Conservation (phyloP, 2,113 vertebrate species). For the Microtus montanus region DNA sequence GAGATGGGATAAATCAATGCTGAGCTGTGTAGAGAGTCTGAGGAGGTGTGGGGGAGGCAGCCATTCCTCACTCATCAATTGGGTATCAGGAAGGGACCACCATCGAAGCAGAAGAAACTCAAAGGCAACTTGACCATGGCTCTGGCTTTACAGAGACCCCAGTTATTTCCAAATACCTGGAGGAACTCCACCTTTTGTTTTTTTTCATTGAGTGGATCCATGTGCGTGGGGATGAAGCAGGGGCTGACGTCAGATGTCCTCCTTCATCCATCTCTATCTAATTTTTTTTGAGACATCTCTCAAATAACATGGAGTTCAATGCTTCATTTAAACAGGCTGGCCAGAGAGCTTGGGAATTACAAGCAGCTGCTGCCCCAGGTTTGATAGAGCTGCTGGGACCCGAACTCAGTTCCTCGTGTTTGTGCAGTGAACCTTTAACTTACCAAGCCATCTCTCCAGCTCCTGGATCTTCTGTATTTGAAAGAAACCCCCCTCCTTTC, state of each 20-base stretch:
- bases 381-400: background rate
- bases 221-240: background rate
- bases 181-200: background rate
- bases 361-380: background rate
- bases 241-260: background rate
- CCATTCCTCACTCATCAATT: constrained; percentile 22
- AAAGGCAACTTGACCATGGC: background rate
- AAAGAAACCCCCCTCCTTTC: background rate
- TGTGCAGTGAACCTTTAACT: background rate
- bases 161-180: background rate
- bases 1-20: constrained; percentile 64
- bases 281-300: background rate
- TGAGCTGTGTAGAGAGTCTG: constrained; percentile 19
- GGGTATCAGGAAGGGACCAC: constrained; percentile 9
- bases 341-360: background rate
- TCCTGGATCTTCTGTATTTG: background rate
- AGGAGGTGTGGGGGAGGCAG: background rate
- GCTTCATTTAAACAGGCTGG: background rate
- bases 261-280: no score
- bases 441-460: background rate
- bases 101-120: background rate
- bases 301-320: background rate
- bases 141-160: background rate
- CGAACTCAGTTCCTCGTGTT: no score
- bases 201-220: accelerated